Conservation (phyloP, 2,797 vertebrate genomes). For the Sebastes jordani region DNA sequence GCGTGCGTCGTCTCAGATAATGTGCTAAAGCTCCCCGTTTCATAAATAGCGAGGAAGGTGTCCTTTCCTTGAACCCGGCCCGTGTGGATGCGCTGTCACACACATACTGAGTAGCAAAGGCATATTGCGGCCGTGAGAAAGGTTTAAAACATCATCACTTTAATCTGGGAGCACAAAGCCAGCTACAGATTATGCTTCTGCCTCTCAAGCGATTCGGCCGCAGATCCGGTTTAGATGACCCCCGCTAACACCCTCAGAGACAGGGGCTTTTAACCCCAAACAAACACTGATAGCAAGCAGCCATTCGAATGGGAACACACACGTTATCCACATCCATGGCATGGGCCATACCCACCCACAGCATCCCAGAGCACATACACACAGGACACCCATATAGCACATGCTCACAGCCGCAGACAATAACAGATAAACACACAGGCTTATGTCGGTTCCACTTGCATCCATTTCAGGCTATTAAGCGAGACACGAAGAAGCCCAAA, state of each 20-base stretch:
- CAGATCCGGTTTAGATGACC: slow-evolving; percentile 79
- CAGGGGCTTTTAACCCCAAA: slow-evolving; percentile 74
- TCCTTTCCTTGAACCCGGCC: slow-evolving; percentile 78
- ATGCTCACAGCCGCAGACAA: slow-evolving; percentile 43
- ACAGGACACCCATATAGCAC: slow-evolving; percentile 23
- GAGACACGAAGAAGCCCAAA: slow-evolving; percentile 51
- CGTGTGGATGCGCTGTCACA: slow-evolving; percentile 66
- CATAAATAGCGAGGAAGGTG: slow-evolving; percentile 78
- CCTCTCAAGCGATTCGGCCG: slow-evolving; percentile 74
- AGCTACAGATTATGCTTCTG: slow-evolving; percentile 79
- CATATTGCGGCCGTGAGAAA: slow-evolving; percentile 78
- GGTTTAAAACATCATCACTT: slow-evolving; percentile 80
- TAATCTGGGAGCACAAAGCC: slow-evolving; percentile 81
- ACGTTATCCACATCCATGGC: slow-evolving; percentile 37
- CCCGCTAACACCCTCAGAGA: slow-evolving; percentile 76
- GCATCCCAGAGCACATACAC: slow-evolving; percentile 22
- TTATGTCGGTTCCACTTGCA: slow-evolving; percentile 67
- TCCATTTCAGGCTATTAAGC: slow-evolving; percentile 56
- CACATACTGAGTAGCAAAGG: slow-evolving; percentile 51
- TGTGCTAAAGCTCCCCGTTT: slow-evolving; percentile 73
- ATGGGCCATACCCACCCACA: slow-evolving; percentile 26
- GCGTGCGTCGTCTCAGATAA: slow-evolving; percentile 75
- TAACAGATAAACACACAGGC: slow-evolving; percentile 54
- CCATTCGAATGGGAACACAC: slow-evolving; percentile 60
- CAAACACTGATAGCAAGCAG: slow-evolving; percentile 65